Evolutionary conservation across 2,888 invertebrate genomes (phyloP).

Genomic region (Acheta domesticus): DNA sequence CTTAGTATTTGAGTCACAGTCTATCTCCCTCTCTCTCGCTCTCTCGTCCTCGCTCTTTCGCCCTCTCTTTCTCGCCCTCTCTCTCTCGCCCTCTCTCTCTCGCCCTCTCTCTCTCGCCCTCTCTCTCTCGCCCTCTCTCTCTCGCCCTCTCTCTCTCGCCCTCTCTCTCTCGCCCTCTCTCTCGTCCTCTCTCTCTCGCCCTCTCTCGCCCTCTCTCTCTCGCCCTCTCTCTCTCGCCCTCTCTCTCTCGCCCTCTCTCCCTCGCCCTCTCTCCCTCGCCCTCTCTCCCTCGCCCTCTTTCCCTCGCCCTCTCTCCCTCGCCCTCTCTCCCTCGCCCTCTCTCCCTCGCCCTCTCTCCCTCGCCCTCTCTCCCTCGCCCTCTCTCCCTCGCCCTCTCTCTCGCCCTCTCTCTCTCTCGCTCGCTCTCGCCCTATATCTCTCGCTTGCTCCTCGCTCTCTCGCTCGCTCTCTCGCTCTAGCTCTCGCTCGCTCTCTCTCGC

Average conservation of each 20-base stretch:
- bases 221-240: accelerated
- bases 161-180: accelerated
- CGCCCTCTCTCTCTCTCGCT: accelerated
- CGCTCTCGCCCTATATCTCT: too few species aligned
- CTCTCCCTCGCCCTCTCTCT: accelerated
- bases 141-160: accelerated
- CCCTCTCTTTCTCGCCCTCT: too few species aligned
- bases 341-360: too few species aligned
- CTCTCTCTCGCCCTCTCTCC: accelerated
- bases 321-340: accelerated
- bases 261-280: too few species aligned
- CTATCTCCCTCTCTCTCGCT: accelerated
- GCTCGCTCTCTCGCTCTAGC: accelerated
- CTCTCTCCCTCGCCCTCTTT: accelerated
- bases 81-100: accelerated
- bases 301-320: accelerated
- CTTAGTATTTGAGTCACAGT: too few species aligned
- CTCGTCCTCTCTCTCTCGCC: accelerated
- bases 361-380: accelerated
- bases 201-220: accelerated
- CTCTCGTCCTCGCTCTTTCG: too few species aligned
- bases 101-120: accelerated
- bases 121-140: accelerated
- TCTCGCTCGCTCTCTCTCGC: too few species aligned
- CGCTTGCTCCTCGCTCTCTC: accelerated